Percentiles rank a stretch among this genome's conserved stretches.
phyloP scores from a whole-genome alignment of 37 sponge, comb jelly and placozoan species.

The Crambe crambe region DNA sequence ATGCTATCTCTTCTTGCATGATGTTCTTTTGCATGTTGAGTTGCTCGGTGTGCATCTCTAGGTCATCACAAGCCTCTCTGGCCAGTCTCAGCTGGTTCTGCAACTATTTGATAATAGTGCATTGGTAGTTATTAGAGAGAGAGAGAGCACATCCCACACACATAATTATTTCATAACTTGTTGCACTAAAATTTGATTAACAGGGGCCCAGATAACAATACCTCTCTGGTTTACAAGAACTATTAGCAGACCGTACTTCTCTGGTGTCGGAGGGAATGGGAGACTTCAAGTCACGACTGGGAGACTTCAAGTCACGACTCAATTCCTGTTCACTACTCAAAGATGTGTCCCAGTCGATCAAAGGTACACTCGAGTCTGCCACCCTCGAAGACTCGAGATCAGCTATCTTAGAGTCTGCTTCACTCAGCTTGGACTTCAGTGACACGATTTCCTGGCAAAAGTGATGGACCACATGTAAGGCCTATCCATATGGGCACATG shows the following conservation, averaged over 20 bases:
- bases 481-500: background rate
- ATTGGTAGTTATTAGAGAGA: background rate
- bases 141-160: too few relatives aligned
- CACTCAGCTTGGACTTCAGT: conserved; percentile 26
- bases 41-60: conserved; percentile 62
- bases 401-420: conserved; percentile 28
- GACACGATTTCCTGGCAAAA: conserved; percentile 42
- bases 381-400: conserved; percentile 12
- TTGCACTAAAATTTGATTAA: background rate
- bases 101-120: conserved; percentile 4
- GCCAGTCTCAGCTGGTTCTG: conserved; percentile 51
- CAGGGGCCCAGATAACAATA: too few relatives aligned
- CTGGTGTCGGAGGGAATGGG: background rate
- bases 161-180: too few relatives aligned
- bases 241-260: too few relatives aligned
- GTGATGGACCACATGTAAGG: background rate
- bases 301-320: background rate
- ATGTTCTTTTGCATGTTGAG: conserved; percentile 36
- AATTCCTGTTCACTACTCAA: background rate
- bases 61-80: conserved; percentile 47
- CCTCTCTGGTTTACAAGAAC: too few relatives aligned
- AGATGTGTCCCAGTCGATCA: background rate
- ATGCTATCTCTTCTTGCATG: conserved; percentile 6
- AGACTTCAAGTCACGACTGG: background rate
- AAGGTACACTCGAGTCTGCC: background rate